A percentile compares a stretch with the other conserved stretches of the same genome.
These are phyloP conservation scores for Thalassophryne amazonica DNA, from an alignment of 2,797 vertebrate genomes.

Conservation along the genomic window DNA sequence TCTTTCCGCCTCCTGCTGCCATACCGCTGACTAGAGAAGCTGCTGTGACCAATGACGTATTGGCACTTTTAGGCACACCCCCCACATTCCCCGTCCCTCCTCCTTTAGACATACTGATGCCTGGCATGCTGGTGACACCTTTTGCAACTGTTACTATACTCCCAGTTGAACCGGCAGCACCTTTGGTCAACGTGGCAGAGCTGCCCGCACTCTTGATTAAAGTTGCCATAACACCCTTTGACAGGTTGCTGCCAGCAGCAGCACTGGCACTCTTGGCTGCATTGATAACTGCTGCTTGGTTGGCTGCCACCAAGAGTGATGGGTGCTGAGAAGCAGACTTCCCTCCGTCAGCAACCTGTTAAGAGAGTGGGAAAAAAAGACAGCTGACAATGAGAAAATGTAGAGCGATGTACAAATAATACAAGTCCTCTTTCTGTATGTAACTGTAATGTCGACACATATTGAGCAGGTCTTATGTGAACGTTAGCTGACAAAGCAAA, in stretches of 20 bases:
- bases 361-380: constrained; percentile 21
- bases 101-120: constrained; percentile 73
- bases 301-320: constrained; percentile 81
- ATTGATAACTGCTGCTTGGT: constrained; percentile 82
- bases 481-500: background rate
- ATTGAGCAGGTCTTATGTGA: no score
- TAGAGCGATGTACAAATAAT: background rate
- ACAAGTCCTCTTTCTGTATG: background rate
- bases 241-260: constrained; percentile 39
- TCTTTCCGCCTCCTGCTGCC: constrained; percentile 64
- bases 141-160: constrained; percentile 79
- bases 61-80: constrained; percentile 65
- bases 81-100: constrained; percentile 47
- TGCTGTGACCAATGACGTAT: constrained; percentile 67
- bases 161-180: constrained; percentile 48
- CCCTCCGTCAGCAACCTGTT: constrained; percentile 68
- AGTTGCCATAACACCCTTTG: constrained; percentile 69
- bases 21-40: constrained; percentile 72
- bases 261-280: constrained; percentile 75
- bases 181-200: constrained; percentile 53
- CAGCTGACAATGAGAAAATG: constrained; percentile 18
- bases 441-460: no score
- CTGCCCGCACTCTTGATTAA: constrained; percentile 73
- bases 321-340: constrained; percentile 82
- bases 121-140: constrained; percentile 66